Conservation (phyloP, 2,888 invertebrate species). For the Cryptus viduatorius region DNA sequence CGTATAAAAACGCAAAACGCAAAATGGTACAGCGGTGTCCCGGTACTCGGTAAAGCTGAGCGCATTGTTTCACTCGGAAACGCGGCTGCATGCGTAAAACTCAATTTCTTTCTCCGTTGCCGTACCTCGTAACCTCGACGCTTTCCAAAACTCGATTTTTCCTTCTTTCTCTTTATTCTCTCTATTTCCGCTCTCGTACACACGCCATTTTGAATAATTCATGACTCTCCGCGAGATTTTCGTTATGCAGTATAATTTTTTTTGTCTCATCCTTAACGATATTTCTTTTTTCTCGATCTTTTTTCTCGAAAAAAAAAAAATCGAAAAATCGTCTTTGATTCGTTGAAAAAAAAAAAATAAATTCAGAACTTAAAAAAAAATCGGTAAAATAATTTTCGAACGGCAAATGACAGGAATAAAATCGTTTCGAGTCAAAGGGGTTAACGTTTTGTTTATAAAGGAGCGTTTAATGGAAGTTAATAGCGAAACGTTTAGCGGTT, state of each 20-base stretch:
- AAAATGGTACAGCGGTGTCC: slow-evolving; percentile 9
- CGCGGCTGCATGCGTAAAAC: slow-evolving; percentile 56
- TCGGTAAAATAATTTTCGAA: background rate
- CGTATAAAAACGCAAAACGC: slow-evolving; percentile 16
- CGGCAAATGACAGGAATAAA: background rate
- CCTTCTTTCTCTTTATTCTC: slow-evolving; percentile 22
- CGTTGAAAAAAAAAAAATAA: background rate
- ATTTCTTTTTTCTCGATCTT: background rate
- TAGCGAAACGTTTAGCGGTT: slow-evolving; percentile 84
- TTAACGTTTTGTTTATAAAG: slow-evolving; percentile 78
- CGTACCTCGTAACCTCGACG: slow-evolving; percentile 12
- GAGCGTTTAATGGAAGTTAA: slow-evolving; percentile 83
- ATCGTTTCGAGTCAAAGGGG: slow-evolving; percentile 42
- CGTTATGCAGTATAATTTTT: background rate
- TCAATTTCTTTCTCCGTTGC: slow-evolving; percentile 55
- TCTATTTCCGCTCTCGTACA: background rate
- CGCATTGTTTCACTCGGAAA: slow-evolving; percentile 57
- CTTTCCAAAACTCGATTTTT: slow-evolving; percentile 30
- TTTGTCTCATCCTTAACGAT: background rate
- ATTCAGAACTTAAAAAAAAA: background rate
- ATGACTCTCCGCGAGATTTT: slow-evolving; percentile 25
- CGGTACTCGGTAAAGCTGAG: slow-evolving; percentile 13
- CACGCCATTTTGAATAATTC: slow-evolving; percentile 46
- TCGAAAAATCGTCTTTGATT: background rate
- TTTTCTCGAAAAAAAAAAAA: slow-evolving; percentile 2